Conservation (phyloP, 2,888 invertebrate genomes). For the Stenodema calcarata region DNA sequence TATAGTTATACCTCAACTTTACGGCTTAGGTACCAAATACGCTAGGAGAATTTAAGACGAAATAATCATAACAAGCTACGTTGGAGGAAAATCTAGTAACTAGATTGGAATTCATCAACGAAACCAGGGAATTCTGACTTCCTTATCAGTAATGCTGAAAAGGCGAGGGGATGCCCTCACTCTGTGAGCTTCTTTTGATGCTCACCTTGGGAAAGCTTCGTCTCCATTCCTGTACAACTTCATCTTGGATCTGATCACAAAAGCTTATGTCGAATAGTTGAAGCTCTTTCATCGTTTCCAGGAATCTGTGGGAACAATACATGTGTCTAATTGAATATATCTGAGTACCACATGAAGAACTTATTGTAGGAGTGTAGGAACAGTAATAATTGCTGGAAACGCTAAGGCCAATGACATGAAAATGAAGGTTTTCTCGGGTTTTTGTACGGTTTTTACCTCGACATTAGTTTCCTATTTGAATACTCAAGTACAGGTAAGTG, state of each 20-base stretch:
- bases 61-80: background rate
- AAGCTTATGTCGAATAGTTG: constrained; percentile 85
- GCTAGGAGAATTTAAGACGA: background rate
- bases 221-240: constrained; percentile 71
- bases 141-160: constrained; percentile 53
- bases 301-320: constrained; percentile 65
- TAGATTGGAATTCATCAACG: background rate
- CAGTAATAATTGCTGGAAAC: no score
- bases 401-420: no score
- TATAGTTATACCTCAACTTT: background rate
- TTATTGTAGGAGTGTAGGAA: background rate
- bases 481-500: no score
- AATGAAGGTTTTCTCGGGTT: no score
- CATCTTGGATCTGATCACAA: constrained; percentile 79
- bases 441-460: no score
- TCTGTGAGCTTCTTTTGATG: constrained; percentile 72
- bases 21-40: background rate
- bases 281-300: constrained; percentile 73
- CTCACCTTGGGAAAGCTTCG: constrained; percentile 70
- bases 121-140: background rate
- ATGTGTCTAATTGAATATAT: background rate
- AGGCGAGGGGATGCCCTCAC: constrained; percentile 59
- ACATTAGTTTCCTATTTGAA: no score
- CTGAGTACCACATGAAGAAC: background rate
- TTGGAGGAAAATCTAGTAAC: background rate